These are phyloP conservation scores for Athripsodes cinereus DNA, from an alignment of 2,888 invertebrate genomes.

Conservation along the genomic window DNA sequence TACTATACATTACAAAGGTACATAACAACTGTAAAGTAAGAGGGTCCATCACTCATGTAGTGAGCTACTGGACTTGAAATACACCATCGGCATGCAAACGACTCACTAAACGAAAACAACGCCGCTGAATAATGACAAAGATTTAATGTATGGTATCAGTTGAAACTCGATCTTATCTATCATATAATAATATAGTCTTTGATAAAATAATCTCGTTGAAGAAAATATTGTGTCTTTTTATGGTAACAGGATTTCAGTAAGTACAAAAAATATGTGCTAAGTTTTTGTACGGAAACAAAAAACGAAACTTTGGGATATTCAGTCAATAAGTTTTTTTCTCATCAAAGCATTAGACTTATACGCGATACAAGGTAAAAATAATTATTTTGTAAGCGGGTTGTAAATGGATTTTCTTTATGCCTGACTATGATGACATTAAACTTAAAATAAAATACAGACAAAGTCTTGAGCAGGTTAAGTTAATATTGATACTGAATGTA, in stretches of 20 bases:
- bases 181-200: not conserved
- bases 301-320: too few species aligned
- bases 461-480: too few species aligned
- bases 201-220: not conserved
- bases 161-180: not conserved
- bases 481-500: too few species aligned
- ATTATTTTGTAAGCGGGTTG: too few species aligned
- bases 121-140: not conserved
- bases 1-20: not conserved
- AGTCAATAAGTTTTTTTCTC: too few species aligned
- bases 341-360: too few species aligned
- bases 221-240: not conserved
- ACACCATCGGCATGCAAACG: constrained; percentile 12
- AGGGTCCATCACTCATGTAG: constrained; percentile 12
- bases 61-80: constrained; percentile 12
- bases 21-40: not conserved
- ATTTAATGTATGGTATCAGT: not conserved
- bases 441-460: too few species aligned
- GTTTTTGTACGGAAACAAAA: too few species aligned
- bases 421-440: too few species aligned
- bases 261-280: too few species aligned
- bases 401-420: too few species aligned
- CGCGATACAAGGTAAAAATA: too few species aligned
- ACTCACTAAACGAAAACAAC: not conserved
- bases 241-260: not conserved